Base-by-base conservation (phyloP, 2,113 vertebrate species). In the Nanorana parkeri region DNA sequence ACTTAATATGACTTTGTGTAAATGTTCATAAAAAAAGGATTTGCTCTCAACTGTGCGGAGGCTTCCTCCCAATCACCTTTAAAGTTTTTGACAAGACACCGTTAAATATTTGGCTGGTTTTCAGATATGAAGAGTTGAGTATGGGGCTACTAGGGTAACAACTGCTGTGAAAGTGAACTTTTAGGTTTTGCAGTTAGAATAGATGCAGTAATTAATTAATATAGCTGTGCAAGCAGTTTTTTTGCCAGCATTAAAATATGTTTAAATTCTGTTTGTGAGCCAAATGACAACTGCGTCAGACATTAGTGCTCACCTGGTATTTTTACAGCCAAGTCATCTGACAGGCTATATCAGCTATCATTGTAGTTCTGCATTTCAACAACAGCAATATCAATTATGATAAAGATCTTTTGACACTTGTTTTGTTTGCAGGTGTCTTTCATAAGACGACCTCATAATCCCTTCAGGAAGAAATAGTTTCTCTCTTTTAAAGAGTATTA, bases 401-500 rank as follows among this genome's bases (percentile, higher is more conserved):
- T 94, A 94, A 93, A 95, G 92, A 90, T 88, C 93, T 94, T 92
- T 94, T 96, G 94, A 95, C 90, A 88, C 87, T 90, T 87, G 86
- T 91, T 94, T 93, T 95, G 92, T 96, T 96, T 94, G 94, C 94
- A 96, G 95, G 95, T 97, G 96, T 95, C 94, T 95, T 95, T 96
- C 90, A 93, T 94, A 92, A 90, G 87, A 87, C 87, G 80, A 88
- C 73, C 88, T 91, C 89, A n/a, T 96, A 97, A 96, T 95, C 94
- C 92, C 92, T 96, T 96, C 94, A 97, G 96, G 96, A 97, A 96
- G 95, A 95, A 96, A 92, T 95, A 95, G 94, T 95, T 95, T 94
- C 90, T 90, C 81, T 85, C 90, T 94, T 95, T 94, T 94, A 92
- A 94, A 91, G 90, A 94, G 95, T 92, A 94, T 96, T 96, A 96